Evolutionary conservation across 1,140 invertebrate genomes (phyloP).

Genomic region (Lepidurus arcticus): DNA sequence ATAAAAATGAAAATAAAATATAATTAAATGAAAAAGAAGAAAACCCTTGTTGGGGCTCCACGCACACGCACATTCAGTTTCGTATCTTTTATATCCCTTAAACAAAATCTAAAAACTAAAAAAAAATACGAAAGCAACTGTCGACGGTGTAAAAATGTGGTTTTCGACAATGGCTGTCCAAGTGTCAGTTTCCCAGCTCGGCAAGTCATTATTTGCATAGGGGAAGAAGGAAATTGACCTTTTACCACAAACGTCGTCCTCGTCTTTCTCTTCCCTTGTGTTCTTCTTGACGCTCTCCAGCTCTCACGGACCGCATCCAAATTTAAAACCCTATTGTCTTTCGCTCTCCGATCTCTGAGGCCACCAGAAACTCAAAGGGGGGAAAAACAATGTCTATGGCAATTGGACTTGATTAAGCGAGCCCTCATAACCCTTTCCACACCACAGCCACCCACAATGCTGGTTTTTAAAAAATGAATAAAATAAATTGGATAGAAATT

Average conservation of each 20-base stretch:
- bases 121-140: background rate
- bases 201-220: slow-evolving; percentile 19
- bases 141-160: background rate
- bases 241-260: slow-evolving; percentile 3
- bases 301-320: slow-evolving; percentile 7
- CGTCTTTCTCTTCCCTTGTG: background rate
- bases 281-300: background rate
- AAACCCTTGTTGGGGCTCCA: no score
- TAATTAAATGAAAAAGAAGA: no score
- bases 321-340: slow-evolving; percentile 18
- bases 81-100: no score
- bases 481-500: background rate
- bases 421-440: background rate
- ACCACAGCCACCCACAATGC: background rate
- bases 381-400: background rate
- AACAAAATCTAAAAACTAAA: no score
- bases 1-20: no score
- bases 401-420: slow-evolving; percentile 16
- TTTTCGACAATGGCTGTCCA: slow-evolving; percentile 19
- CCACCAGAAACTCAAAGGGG: background rate
- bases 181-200: slow-evolving; percentile 17
- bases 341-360: background rate
- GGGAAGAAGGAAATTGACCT: slow-evolving; percentile 3
- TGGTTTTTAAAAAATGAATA: background rate
- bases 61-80: no score